phyloP scores from a whole-genome alignment of 2,113 vertebrate species.

The Thamnophis sirtalis region DNA sequence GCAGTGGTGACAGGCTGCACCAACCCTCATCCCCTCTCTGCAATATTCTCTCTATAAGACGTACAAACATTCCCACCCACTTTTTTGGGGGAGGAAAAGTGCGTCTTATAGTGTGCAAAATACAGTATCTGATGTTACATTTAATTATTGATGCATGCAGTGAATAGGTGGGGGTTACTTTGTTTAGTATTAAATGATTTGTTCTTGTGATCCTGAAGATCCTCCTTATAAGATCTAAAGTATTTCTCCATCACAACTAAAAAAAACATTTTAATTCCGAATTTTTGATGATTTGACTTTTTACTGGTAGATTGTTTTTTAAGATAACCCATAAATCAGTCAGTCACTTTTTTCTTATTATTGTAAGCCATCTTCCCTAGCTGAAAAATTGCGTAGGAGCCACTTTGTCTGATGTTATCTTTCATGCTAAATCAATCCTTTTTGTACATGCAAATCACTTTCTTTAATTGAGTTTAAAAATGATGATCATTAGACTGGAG shows the following conservation, averaged over 20 bases:
- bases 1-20: no score
- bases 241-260: neutral
- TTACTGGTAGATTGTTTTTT: conserved; percentile 1
- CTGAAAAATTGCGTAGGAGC: neutral
- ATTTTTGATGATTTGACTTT: neutral
- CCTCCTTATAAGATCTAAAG: neutral
- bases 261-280: neutral
- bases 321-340: neutral
- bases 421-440: conserved; percentile 24
- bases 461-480: conserved; percentile 65
- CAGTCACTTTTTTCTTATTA: neutral
- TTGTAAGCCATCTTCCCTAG: conserved; percentile 15
- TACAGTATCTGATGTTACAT: neutral
- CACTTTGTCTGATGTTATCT: conserved; percentile 37
- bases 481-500: conserved; percentile 43
- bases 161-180: neutral
- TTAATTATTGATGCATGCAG: neutral
- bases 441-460: conserved; percentile 47
- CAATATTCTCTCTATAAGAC: no score
- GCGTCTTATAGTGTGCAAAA: no score
- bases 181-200: neutral
- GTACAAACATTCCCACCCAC: no score
- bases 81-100: no score
- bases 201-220: neutral
- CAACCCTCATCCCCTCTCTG: no score